Conservation (phyloP, 2,888 invertebrate genomes). For the Malacosoma neustria region DNA sequence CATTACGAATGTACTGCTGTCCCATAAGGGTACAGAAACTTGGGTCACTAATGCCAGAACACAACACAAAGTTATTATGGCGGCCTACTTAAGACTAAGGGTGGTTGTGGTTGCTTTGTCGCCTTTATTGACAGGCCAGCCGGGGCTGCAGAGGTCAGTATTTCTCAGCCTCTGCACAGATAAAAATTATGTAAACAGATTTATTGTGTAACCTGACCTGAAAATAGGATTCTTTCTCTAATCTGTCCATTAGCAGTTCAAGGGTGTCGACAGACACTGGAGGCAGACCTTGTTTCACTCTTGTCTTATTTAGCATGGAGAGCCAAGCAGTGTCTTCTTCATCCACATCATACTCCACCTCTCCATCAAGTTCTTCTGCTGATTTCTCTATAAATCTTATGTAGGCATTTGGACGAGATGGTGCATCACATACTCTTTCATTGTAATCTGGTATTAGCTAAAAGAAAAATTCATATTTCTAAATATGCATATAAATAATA, state of each 20-base stretch:
- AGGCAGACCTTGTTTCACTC: slow-evolving; percentile 81
- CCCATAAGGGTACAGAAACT: too few relatives aligned
- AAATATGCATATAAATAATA: too few relatives aligned
- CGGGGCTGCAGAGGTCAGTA: too few relatives aligned
- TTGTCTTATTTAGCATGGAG: slow-evolving; percentile 88
- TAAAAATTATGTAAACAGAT: too few relatives aligned
- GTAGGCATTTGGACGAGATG: slow-evolving; percentile 89
- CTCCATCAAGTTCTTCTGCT: slow-evolving; percentile 94
- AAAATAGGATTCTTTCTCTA: slow-evolving; percentile 98
- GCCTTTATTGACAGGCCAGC: too few relatives aligned
- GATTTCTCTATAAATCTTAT: slow-evolving; percentile 96
- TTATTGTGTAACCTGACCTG: too few relatives aligned
- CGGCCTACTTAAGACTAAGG: too few relatives aligned
- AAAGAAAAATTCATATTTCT: slow-evolving; percentile 1
- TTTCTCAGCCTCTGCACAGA: too few relatives aligned
- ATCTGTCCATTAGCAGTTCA: slow-evolving; percentile 96
- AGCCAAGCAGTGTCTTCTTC: slow-evolving; percentile 98
- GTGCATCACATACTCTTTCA: slow-evolving; percentile 84
- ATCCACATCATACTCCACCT: slow-evolving; percentile 97
- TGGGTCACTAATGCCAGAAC: too few relatives aligned
- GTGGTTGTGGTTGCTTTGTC: too few relatives aligned
- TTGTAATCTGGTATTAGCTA: slow-evolving; percentile 82
- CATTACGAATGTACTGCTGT: too few relatives aligned
- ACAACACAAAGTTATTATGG: too few relatives aligned
- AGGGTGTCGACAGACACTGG: slow-evolving; percentile 91